Base-by-base conservation (phyloP, 2,113 vertebrate species). In the Barnardius zonarius region DNA sequence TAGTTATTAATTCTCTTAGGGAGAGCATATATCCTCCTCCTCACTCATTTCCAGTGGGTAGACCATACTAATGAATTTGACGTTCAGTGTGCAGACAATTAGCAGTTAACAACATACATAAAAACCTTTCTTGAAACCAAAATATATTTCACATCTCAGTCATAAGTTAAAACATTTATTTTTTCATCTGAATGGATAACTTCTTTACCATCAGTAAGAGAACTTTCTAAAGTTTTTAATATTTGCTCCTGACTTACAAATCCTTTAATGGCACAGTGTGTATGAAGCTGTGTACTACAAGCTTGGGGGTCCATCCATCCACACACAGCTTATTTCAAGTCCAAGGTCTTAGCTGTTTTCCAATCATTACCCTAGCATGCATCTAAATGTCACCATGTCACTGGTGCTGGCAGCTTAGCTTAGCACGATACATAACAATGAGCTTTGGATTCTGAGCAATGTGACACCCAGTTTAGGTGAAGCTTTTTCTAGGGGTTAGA, bases 1-100 rank as follows among this genome's bases (percentile, higher is more conserved):
- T 83, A 81, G 76, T 83, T 62, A 75, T 37, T 91, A 92, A 92
- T 95, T 96, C 77, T 94, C 8, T 84, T 68, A 93, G 44, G 37
- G 43, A 85, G 4, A 88, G 7, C 11, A 6, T 52, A 70, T 86
- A 82, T 85, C 55, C 63, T 94, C 67, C 55, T 92, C 57, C 24
- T 79, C 52, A 74, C 33, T 30, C 13, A 0, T 70, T 91, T 92
- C 43, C 33, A 90, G 41, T 35, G 64, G n/a, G 78, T 84, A 89
- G 4, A n/a, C 49, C 3, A 4, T 31, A 20, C 9, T 48, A 82
- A 91, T 69, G 27, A 85, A 91, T 90, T 86, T 66, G 30, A 54
- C 41, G 44, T 85, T 90, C 48, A 23, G 4, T 48, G 17, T 72
- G 85, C 35, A 78, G 63, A 89, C n/a, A 87, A 72, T 55, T 52